Evolutionary conservation across 1,140 invertebrate species (phyloP).

Genomic region (Trichoplusia ni): DNA sequence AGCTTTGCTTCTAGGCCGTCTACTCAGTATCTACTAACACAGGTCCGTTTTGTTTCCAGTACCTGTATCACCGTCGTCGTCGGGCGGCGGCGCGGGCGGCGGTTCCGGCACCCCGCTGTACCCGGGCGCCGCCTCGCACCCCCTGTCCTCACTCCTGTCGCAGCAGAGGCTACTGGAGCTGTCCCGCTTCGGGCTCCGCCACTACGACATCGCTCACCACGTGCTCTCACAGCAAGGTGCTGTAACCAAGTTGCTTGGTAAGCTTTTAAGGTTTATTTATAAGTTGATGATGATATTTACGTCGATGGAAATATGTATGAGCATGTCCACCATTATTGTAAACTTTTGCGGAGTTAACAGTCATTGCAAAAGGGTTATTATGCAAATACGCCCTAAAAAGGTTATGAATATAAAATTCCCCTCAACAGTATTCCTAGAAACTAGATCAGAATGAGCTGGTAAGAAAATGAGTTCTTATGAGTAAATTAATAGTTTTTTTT

Average conservation of each 20-base stretch:
- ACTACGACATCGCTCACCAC: conserved; percentile 94
- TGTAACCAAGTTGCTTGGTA: conserved; percentile 94
- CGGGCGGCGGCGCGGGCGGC: conserved; percentile 71
- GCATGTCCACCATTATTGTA: no score
- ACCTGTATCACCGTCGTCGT: conserved; percentile 75
- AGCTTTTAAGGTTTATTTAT: conserved; percentile 61
- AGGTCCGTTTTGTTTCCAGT: conserved; percentile 57
- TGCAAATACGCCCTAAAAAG: no score
- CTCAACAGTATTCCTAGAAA: no score
- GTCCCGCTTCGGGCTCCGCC: conserved; percentile 90
- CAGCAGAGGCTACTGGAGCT: conserved; percentile 91
- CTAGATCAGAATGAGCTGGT: no score
- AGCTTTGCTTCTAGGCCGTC: no score
- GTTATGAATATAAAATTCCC: no score
- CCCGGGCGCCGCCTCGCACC: conserved; percentile 81
- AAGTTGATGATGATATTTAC: background rate
- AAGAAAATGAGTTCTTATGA: no score
- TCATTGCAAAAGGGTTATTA: no score
- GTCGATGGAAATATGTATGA: no score
- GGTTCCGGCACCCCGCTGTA: conserved; percentile 75
- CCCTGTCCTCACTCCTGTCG: conserved; percentile 85
- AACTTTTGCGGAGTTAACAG: no score
- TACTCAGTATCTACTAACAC: background rate
- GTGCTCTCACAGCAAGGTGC: conserved; percentile 94
- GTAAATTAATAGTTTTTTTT: no score